phyloP scores from a whole-genome alignment of 2,797 vertebrate species.

The Diplodus puntazzo region DNA sequence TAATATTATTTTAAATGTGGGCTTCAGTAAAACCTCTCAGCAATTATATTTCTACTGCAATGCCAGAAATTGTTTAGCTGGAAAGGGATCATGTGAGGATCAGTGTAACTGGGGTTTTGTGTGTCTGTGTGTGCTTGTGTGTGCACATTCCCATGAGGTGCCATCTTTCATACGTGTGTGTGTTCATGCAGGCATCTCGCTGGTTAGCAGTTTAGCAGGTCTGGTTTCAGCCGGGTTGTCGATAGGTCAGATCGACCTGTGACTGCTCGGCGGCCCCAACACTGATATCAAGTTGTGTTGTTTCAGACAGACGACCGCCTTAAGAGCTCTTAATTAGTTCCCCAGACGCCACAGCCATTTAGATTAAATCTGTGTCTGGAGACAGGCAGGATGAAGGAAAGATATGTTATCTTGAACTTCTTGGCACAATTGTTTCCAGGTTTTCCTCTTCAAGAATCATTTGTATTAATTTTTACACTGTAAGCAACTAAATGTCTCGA shows the following conservation, averaged over 20 bases:
- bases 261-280: conserved; percentile 46
- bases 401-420: conserved; percentile 26
- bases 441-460: conserved; percentile 11
- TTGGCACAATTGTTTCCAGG: conserved; percentile 1
- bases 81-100: conserved; percentile 10
- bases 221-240: conserved; percentile 73
- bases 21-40: too few species aligned
- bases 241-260: conserved; percentile 75
- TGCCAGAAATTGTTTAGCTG: background rate
- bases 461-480: background rate
- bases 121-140: conserved; percentile 22
- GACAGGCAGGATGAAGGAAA: conserved; percentile 13
- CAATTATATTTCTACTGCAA: background rate
- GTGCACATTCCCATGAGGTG: conserved; percentile 38
- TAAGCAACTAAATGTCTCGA: background rate
- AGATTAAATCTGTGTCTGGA: conserved; percentile 46
- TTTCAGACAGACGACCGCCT: conserved; percentile 61
- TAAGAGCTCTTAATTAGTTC: conserved; percentile 71
- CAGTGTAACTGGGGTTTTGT: conserved; percentile 12
- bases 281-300: conserved; percentile 73
- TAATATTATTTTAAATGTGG: background rate
- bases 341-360: conserved; percentile 64
- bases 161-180: conserved; percentile 54
- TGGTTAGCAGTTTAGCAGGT: conserved; percentile 64
- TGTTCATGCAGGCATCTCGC: conserved; percentile 54